Percentiles rank a stretch among this genome's conserved stretches.
phyloP scores from a whole-genome alignment of 2,888 invertebrate species.

The Vannuccia rotundouncinata region DNA sequence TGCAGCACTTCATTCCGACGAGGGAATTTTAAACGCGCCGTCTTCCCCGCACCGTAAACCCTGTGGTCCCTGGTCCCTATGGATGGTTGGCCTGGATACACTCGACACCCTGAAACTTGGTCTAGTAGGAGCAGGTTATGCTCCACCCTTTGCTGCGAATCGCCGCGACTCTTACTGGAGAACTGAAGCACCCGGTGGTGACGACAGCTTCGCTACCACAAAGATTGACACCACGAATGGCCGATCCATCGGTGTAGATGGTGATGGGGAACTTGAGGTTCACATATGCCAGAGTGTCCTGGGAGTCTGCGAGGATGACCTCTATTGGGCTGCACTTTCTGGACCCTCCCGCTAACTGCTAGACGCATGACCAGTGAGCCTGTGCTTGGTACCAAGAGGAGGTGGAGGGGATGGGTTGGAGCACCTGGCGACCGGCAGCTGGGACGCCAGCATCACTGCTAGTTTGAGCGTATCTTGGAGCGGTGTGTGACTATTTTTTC shows the following conservation, averaged over 20 bases:
- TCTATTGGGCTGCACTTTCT: not conserved
- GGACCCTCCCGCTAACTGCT: not conserved
- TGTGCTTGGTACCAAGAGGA: not conserved
- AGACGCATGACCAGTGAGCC: not conserved
- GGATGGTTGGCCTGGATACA: not conserved
- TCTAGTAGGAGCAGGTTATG: not conserved
- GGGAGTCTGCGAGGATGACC: conserved; percentile 1
- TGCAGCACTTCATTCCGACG: too few species aligned
- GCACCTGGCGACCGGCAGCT: not conserved
- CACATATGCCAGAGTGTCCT: not conserved
- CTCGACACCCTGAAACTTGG: not conserved
- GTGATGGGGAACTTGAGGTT: not conserved
- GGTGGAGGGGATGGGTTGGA: not conserved
- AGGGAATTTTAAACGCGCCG: too few species aligned
- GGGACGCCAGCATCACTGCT: not conserved
- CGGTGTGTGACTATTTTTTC: not conserved
- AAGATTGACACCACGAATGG: not conserved
- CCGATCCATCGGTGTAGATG: not conserved
- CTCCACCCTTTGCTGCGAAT: conserved; percentile 5
- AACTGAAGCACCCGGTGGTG: not conserved
- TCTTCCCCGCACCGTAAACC: too few species aligned
- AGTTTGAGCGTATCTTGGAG: not conserved
- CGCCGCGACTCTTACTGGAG: not conserved
- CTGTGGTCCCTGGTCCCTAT: too few species aligned
- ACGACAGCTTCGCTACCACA: not conserved